Evolutionary conservation across 2,888 invertebrate species (phyloP).

Genomic region (Tetramorium bicarinatum): DNA sequence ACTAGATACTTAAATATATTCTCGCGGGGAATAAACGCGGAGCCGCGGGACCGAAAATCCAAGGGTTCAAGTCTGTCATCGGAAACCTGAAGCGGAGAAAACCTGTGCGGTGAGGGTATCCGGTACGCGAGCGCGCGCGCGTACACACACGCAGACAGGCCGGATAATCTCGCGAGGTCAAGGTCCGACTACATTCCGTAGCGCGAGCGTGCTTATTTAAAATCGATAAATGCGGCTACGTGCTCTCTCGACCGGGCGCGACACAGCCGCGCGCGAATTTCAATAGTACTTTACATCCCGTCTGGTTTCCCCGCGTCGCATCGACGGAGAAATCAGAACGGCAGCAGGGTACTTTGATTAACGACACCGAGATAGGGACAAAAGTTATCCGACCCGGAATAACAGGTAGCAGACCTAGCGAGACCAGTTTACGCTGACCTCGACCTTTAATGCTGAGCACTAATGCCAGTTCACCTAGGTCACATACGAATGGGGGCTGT

Average conservation of each 20-base stretch:
- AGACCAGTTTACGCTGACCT: conserved; percentile 61
- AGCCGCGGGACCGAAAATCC: background rate
- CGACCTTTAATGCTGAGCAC: conserved; percentile 59
- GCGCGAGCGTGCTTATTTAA: conserved; percentile 44
- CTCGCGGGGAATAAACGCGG: background rate
- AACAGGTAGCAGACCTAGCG: conserved; percentile 31
- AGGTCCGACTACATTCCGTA: conserved; percentile 53
- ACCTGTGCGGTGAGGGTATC: conserved; percentile 33
- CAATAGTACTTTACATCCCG: background rate
- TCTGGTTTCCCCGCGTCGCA: background rate
- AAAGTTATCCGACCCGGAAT: conserved; percentile 32
- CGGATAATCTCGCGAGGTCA: conserved; percentile 58
- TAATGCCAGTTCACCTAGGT: conserved; percentile 38
- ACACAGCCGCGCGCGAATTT: background rate
- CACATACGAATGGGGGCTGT: conserved; percentile 56
- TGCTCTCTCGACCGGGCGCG: conserved; percentile 3
- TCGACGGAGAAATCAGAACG: background rate
- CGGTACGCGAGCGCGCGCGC: background rate
- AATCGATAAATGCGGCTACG: conserved; percentile 45
- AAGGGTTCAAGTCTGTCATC: background rate
- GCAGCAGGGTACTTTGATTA: background rate
- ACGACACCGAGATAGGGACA: background rate
- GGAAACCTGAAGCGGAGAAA: background rate
- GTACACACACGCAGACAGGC: background rate
- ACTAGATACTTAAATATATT: conserved; percentile 33